A percentile compares a stretch with the other conserved stretches of the same genome.
phyloP scores from a whole-genome alignment of 2,113 vertebrate genomes.

The Hippocampus mohnikei region DNA sequence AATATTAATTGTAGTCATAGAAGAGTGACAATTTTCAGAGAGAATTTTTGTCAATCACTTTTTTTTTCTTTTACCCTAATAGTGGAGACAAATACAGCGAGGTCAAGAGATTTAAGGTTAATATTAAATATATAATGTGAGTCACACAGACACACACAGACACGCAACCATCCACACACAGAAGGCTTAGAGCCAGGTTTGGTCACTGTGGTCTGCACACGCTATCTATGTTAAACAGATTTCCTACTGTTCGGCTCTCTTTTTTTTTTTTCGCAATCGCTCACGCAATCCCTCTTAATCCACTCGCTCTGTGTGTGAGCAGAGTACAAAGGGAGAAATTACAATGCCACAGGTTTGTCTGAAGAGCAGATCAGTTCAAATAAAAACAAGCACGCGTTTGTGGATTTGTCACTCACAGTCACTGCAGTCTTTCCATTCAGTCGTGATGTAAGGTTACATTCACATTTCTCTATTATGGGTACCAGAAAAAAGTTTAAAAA shows the following conservation, averaged over 20 bases:
- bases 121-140: not conserved
- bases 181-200: constrained; percentile 33
- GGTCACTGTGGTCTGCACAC: constrained; percentile 20
- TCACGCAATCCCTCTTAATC: constrained; percentile 51
- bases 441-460: not conserved
- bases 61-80: constrained; percentile 2
- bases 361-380: constrained; percentile 4
- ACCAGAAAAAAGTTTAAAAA: not conserved
- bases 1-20: not conserved
- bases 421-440: not conserved
- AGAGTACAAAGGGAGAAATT: not conserved
- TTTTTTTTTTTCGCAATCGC: constrained; percentile 45
- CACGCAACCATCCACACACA: constrained; percentile 7
- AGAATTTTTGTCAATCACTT: not conserved
- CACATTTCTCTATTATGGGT: not conserved
- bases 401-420: not conserved
- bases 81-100: not conserved
- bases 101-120: not conserved
- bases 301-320: constrained; percentile 18
- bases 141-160: constrained; percentile 1
- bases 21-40: not conserved
- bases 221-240: constrained; percentile 50
- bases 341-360: constrained; percentile 12
- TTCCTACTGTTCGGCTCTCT: constrained; percentile 31
- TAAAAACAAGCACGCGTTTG: not conserved